These are phyloP conservation scores for Xylophagus ater DNA, from an alignment of 2,888 invertebrate genomes.

Conservation along the genomic window DNA sequence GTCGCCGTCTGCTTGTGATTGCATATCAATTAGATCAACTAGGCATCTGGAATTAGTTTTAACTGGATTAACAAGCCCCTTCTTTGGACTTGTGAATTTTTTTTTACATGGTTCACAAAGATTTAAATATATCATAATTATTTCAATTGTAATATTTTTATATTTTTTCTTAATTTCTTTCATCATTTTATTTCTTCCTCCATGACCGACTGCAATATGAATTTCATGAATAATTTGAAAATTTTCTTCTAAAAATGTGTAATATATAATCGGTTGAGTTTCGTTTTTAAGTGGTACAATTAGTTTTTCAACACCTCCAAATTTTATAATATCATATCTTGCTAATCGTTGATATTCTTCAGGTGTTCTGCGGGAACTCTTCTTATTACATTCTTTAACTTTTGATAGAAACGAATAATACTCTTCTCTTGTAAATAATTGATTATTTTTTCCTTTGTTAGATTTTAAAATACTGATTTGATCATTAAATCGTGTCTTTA, in stretches of 20 bases:
- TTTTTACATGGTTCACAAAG: slow-evolving; percentile 1
- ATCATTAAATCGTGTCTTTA: too few species aligned
- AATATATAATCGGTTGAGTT: slow-evolving; percentile 10
- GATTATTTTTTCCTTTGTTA: too few species aligned
- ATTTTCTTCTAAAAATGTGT: slow-evolving; percentile 12
- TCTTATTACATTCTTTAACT: too few species aligned
- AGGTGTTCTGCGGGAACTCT: too few species aligned
- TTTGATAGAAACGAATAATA: too few species aligned
- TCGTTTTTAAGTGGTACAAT: too few species aligned
- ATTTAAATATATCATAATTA: slow-evolving; percentile 14
- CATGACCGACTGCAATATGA: slow-evolving; percentile 15
- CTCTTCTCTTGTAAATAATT: too few species aligned
- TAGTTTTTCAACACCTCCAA: too few species aligned
- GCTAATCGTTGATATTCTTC: too few species aligned
- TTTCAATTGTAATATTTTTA: slow-evolving; percentile 16
- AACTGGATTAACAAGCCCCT: background rate
- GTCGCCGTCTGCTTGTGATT: background rate
- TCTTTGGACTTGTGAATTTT: slow-evolving; percentile 7
- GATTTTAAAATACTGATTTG: too few species aligned
- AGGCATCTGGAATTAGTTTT: slow-evolving; percentile 3
- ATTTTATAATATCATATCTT: too few species aligned
- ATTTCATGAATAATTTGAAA: slow-evolving; percentile 12
- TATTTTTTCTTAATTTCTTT: slow-evolving; percentile 14
- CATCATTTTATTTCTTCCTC: slow-evolving; percentile 15
- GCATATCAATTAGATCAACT: slow-evolving; percentile 3